Conservation (phyloP, 2,113 vertebrate species). For the Octodon degus region DNA sequence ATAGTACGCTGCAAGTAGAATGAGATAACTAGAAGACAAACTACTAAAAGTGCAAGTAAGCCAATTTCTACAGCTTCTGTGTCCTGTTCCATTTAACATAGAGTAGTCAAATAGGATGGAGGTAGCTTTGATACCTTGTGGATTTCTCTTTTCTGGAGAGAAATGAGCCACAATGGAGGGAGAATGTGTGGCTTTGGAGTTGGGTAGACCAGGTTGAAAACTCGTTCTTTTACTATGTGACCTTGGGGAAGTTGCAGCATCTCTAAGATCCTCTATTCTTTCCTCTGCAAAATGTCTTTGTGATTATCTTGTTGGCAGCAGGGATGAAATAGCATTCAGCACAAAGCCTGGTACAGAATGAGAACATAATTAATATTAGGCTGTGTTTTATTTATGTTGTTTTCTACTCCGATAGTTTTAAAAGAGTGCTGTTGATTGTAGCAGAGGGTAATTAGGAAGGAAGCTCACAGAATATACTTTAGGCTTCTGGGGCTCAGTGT, state of each 20-base stretch:
- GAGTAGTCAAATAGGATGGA: not conserved
- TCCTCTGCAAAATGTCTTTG: not conserved
- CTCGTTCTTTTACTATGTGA: not conserved
- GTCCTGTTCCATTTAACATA: not conserved
- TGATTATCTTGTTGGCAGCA: not conserved
- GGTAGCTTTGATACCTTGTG: not conserved
- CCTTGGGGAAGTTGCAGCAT: not conserved
- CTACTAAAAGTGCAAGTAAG: not conserved
- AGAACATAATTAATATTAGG: conserved; percentile 13
- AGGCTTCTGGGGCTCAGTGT: not conserved
- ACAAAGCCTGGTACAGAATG: not conserved
- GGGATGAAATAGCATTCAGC: not conserved
- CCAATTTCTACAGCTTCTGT: not conserved
- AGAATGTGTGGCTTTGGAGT: not conserved
- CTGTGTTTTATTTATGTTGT: not conserved
- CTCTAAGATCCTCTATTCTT: not conserved
- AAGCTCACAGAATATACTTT: not conserved
- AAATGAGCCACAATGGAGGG: not conserved
- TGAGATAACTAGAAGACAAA: not conserved
- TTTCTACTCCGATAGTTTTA: conserved; percentile 41
- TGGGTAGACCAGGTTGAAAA: not conserved
- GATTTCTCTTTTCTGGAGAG: conserved; percentile 21
- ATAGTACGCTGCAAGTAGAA: not conserved
- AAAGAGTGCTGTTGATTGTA: not conserved
- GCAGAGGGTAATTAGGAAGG: not conserved